A percentile compares a stretch with the other conserved stretches of the same genome.
Evolutionary conservation across 2,113 vertebrate species (phyloP).

Genomic region (Abramis brama): DNA sequence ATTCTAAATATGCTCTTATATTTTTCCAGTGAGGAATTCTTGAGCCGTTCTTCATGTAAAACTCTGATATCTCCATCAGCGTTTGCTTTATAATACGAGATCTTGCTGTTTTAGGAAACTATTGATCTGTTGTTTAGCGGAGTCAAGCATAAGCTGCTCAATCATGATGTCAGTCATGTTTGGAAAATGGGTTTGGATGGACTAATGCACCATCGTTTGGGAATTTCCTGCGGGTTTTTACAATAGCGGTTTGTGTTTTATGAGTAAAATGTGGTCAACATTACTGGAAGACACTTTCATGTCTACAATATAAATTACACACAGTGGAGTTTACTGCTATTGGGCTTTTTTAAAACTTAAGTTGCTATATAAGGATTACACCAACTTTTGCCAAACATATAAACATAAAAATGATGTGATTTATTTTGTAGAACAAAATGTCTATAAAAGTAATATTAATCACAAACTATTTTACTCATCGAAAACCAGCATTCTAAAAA

Average conservation of each 20-base stretch:
- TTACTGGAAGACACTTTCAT: conserved; percentile 16
- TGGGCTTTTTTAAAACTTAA: neutral
- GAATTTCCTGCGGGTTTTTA: neutral
- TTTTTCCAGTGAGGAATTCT: neutral
- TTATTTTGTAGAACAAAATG: too few species aligned
- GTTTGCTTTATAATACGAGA: too few species aligned
- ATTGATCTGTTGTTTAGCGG: too few species aligned
- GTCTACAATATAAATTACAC: neutral
- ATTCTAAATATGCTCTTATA: neutral
- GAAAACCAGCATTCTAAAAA: neutral
- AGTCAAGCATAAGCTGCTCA: too few species aligned
- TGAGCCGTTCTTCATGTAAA: neutral
- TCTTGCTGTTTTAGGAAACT: too few species aligned
- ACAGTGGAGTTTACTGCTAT: neutral
- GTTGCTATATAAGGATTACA: neutral
- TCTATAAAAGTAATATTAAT: too few species aligned
- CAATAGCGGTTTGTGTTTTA: neutral
- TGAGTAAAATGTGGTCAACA: conserved; percentile 8
- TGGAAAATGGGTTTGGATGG: neutral
- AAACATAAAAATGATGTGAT: too few species aligned
- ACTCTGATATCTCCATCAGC: too few species aligned
- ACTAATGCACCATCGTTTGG: neutral
- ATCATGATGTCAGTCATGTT: too few species aligned
- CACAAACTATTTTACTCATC: too few species aligned
- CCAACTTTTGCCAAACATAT: too few species aligned